Base-by-base conservation (phyloP, 1,140 invertebrate species). In the Platyscapa corneri region DNA sequence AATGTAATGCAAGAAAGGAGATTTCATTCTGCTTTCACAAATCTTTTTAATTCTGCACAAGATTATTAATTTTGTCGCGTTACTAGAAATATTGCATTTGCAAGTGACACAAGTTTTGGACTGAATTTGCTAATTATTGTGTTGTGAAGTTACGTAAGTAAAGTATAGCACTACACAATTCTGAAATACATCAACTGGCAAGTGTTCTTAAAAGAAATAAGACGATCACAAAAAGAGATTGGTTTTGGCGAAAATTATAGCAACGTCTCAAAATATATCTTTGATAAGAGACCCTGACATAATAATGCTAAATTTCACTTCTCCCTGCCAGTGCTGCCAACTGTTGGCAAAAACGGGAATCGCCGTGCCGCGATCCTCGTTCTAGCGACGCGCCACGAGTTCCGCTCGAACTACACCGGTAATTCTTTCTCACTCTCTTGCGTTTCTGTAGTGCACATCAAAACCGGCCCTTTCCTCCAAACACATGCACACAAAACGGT, bases 271-370 rank as follows among this genome's bases (percentile, higher is more conserved):
- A 27, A 60, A 60, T 27, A 27, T 27, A 27, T 60, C 23, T 27
- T 27, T 23, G 37, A 42, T 42, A 74, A 74, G 23, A 27, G 3
- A 42, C 1, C 14, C 37, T 74, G 70, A 74, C 70, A 42, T 74
- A 39, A 42, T 42, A 39, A 42, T 70, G 39, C 10, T 3, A 37
- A 18, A 14, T 67, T 16, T 12, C 32, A 16, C 27, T 70, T 65
- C 46, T 88, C 91, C 93, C 90, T 93, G 88, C 89, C 86, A 86
- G 91, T 93, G 92, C 91, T 93, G 93, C 91, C 89, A 91, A 89
- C 93, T 93, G 85, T 79, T 88, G 91, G 88, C 67, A 39, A 37
- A n/a, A 60, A 60, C 67, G 75, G 32, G 72, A 90, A 89, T 82
- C 72, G 39, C 46, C 12, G 30, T 7, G 49, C n/a, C 37, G 32